These are phyloP conservation scores for Cyanistes caeruleus DNA, from an alignment of 2,113 vertebrate species.

Conservation along the genomic window DNA sequence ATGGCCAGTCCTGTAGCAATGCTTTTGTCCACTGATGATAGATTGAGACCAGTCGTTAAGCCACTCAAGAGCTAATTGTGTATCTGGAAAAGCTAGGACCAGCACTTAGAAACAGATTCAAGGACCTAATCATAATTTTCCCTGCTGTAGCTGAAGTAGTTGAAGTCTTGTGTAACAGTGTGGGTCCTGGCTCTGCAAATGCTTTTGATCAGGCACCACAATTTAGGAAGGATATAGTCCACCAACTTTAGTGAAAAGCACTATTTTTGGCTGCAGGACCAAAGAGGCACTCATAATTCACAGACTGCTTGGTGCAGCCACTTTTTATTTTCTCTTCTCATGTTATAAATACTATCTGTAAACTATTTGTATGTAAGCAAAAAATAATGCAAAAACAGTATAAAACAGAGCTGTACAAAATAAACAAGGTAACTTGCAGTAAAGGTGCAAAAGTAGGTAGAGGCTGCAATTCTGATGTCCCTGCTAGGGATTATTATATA, in stretches of 20 bases:
- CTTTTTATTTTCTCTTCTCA: not conserved
- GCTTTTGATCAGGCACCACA: not conserved
- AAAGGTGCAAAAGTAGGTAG: not conserved
- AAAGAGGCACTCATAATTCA: not conserved
- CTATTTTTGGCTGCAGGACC: not conserved
- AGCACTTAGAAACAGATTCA: not conserved
- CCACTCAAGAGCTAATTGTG: not conserved
- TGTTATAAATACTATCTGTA: not conserved
- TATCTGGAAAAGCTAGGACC: not conserved
- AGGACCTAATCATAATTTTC: slow-evolving; percentile 11
- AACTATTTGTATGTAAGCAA: not conserved
- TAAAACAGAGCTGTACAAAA: not conserved
- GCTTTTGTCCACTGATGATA: not conserved
- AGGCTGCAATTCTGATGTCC: not conserved
- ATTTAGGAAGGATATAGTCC: not conserved
- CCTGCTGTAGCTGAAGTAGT: not conserved
- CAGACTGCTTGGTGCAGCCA: not conserved
- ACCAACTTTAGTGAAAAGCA: not conserved
- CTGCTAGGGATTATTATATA: not conserved
- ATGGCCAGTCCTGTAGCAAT: not conserved
- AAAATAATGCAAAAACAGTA: not conserved
- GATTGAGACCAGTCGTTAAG: not conserved
- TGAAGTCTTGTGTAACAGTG: not conserved
- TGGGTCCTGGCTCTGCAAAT: not conserved
- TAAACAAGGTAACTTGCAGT: not conserved